Percentiles rank a stretch among this genome's conserved stretches.
Evolutionary conservation across 53 echinoderm and acorn worm species (phyloP).

Genomic region (Glandiceps talaboti): DNA sequence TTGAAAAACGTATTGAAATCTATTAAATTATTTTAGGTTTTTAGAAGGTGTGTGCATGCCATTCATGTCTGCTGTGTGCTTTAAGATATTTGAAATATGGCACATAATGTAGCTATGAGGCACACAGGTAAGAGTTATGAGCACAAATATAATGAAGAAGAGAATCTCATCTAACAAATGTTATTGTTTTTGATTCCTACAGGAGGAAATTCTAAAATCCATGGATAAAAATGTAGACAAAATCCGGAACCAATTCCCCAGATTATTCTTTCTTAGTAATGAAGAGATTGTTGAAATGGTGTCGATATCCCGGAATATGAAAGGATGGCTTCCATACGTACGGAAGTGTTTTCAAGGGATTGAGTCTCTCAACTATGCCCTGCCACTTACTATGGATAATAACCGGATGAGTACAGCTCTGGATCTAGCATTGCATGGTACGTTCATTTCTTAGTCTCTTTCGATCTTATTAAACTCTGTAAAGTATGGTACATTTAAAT

Average conservation of each 20-base stretch:
- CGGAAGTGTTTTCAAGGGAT: conserved; percentile 68
- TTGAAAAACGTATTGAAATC: too few relatives aligned
- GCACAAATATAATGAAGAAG: too few relatives aligned
- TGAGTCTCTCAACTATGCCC: conserved; percentile 36
- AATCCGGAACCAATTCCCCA: conserved; percentile 51
- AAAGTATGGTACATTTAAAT: too few relatives aligned
- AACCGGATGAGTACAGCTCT: conserved; percentile 41
- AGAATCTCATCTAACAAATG: too few relatives aligned
- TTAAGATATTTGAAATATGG: too few relatives aligned
- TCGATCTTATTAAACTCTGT: too few relatives aligned
- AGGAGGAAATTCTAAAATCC: conserved; percentile 68
- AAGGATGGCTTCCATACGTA: conserved; percentile 57
- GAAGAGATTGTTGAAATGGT: conserved; percentile 65
- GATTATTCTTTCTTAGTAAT: conserved; percentile 83
- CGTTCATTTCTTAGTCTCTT: conserved; percentile 4
- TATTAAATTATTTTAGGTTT: too few relatives aligned
- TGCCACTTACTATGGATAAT: conserved; percentile 30
- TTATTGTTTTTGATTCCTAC: neutral
- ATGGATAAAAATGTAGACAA: conserved; percentile 37
- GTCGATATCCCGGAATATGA: conserved; percentile 43
- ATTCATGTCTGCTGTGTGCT: too few relatives aligned
- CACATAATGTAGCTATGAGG: too few relatives aligned
- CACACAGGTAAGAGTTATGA: too few relatives aligned
- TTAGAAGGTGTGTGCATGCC: too few relatives aligned
- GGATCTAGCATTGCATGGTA: conserved; percentile 87